Evolutionary conservation across 2,797 vertebrate species (phyloP).

Genomic region (Tangara arthus): DNA sequence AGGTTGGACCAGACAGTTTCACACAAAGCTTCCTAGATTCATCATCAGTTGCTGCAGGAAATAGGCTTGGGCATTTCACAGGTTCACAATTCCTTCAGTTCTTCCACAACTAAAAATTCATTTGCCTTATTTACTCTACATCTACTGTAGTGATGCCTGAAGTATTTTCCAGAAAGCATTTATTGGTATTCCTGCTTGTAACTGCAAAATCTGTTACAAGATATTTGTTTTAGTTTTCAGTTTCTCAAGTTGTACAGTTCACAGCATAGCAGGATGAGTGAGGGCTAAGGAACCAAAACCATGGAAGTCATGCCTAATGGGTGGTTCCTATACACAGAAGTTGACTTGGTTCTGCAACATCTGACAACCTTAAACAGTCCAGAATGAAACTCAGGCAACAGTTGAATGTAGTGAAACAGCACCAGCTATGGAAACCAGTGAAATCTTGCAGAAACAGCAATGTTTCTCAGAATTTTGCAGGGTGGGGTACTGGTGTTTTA

Average conservation of each 20-base stretch:
- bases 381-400: background rate
- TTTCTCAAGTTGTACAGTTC: background rate
- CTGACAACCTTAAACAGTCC: background rate
- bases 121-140: background rate
- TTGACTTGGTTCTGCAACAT: background rate
- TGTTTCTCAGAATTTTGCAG: background rate
- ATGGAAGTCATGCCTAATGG: background rate
- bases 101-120: background rate
- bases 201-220: constrained; percentile 8
- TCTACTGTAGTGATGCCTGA: background rate
- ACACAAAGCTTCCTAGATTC: background rate
- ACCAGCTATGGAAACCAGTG: background rate
- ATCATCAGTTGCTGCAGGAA: background rate
- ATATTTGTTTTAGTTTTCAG: background rate
- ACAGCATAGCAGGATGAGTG: background rate
- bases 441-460: background rate
- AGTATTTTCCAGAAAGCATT: constrained; percentile 26
- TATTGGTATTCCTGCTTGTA: constrained; percentile 28
- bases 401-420: background rate
- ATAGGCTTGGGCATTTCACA: background rate
- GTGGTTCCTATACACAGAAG: accelerated
- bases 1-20: background rate
- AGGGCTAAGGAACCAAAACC: background rate
- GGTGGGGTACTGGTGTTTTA: background rate
- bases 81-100: constrained; percentile 18